Evolutionary conservation across 2,113 vertebrate genomes (phyloP).

Genomic region (Centropus unirufus): DNA sequence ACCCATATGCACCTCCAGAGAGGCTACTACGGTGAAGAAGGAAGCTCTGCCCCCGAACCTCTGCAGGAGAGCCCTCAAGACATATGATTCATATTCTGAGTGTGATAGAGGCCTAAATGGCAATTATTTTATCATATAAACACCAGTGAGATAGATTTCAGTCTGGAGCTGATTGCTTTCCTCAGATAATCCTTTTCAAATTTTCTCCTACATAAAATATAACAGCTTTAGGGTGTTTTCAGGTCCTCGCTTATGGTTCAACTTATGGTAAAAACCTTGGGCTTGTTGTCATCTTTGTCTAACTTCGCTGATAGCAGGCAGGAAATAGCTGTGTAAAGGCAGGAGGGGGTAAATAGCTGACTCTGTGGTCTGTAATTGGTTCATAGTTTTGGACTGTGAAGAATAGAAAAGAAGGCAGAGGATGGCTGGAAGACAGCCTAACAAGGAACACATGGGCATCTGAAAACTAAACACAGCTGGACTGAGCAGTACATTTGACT

Average conservation of each 20-base stretch:
- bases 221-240: constrained; percentile 66
- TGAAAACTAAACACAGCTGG: constrained; percentile 79
- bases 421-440: constrained; percentile 71
- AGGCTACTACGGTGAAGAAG: constrained; percentile 52
- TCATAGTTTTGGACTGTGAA: constrained; percentile 75
- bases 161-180: constrained; percentile 62
- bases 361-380: constrained; percentile 81
- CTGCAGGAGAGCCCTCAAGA: constrained; percentile 63
- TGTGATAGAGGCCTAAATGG: constrained; percentile 73
- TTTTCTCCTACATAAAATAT: constrained; percentile 70
- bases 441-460: constrained; percentile 80
- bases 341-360: constrained; percentile 71
- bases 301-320: constrained; percentile 77
- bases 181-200: constrained; percentile 69
- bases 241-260: constrained; percentile 54
- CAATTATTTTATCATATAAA: constrained; percentile 77
- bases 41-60: constrained; percentile 57
- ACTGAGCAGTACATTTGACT: constrained; percentile 29
- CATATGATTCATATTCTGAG: constrained; percentile 74
- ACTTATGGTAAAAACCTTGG: constrained; percentile 64
- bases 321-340: constrained; percentile 79
- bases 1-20: constrained; percentile 65
- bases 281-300: constrained; percentile 70
- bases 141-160: constrained; percentile 68
- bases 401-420: constrained; percentile 70